Evolutionary conservation across 2,888 invertebrate species (phyloP), one percentile per base, ranked within the genome.

Genomic region (Ditylenchus weischeri): DNA sequence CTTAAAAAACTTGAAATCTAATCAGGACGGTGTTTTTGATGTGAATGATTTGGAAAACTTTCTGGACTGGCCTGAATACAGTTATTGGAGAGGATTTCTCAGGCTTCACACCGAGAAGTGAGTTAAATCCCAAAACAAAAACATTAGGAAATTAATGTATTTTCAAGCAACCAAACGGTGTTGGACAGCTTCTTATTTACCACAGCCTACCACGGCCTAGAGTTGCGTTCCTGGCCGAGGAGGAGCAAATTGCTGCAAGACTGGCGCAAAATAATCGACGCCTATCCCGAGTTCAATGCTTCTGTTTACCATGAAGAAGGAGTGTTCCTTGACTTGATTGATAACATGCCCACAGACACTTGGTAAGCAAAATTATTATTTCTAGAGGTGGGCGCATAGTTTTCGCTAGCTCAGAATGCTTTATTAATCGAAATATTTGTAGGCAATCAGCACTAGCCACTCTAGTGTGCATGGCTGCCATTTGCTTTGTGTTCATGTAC

Each of bases 341-440:
- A 79, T 57, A 79, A 79, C 57, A 79, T 79, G 79, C 72, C 79
- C n/a, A 79, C 79, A 7, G 81, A 81, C 57, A 74, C 80, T 23
- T 81, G 81, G 81, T 10, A n/a, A 65, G 67, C n/a, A n/a, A n/a
- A n/a, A n/a, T n/a, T n/a, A n/a, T n/a, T n/a, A n/a, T n/a, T n/a
- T n/a, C n/a, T n/a, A n/a, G n/a, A n/a, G n/a, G n/a, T 29, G n/a
- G 18, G 15, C 13, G 4, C 11, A 57, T n/a, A n/a, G 1, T 18
- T n/a, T 57, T 57, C 5, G 29, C 3, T 29, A 29, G 29, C 29
- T 29, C 29, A 29, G 29, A n/a, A n/a, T n/a, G 3, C 29, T 29
- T 4, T 29, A 5, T 38, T n/a, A 57, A 19, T 38, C n/a, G 6
- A 38, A 15, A 15, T 36, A 57, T 38, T 36, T 36, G 8, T 38